Base-by-base conservation (phyloP, 1,140 invertebrate genomes). In the Temnothorax curvispinosus region DNA sequence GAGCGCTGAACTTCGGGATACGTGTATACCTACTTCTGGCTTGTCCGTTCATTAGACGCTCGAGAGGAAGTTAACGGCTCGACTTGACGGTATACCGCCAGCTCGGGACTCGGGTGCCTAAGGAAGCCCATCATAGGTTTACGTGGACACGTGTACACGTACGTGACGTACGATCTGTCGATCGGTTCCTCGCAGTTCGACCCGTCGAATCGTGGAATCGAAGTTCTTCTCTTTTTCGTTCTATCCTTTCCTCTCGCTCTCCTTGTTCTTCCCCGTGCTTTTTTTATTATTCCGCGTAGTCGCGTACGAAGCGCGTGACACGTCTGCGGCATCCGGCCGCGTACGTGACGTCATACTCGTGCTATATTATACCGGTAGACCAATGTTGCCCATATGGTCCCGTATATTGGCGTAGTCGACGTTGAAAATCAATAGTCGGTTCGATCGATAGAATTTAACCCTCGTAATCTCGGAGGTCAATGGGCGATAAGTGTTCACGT, bases 311-410 rank as follows among this genome's bases (percentile, higher is more conserved):
- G 54, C 91, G 90, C 89, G 91, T 89, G 92, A 91, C 92, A 93
- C 92, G 92, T 93, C 86, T 88, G 85, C 90, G 90, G 90, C 93
- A 93, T 94, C 93, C 93, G 93, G 93, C 84, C 89, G 74, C 78
- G 92, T 93, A 94, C 93, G 93, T 94, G 93, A 94, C 92, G 93
- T 94, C 93, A 94, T 90, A 93, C 75, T 81, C 74, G 82, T 74
- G 87, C 85, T 85, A 91, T 90, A 91, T 91, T 69, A 52, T 78
- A 86, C 52, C 90, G 90, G 81, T 91, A 72, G 77, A 85, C 77
- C 87, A 32, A 18, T 32, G 54, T 35, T 64, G 85, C 56, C 87
- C 89, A 91, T 88, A 91, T 91, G 87, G 90, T 87, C 82, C 18
- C 52, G 52, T 74, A 74, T 82, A 74, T 82, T 58, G 78, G 41